phyloP scores from a whole-genome alignment of 2,797 vertebrate species.

The Hephaestus fuliginosus region DNA sequence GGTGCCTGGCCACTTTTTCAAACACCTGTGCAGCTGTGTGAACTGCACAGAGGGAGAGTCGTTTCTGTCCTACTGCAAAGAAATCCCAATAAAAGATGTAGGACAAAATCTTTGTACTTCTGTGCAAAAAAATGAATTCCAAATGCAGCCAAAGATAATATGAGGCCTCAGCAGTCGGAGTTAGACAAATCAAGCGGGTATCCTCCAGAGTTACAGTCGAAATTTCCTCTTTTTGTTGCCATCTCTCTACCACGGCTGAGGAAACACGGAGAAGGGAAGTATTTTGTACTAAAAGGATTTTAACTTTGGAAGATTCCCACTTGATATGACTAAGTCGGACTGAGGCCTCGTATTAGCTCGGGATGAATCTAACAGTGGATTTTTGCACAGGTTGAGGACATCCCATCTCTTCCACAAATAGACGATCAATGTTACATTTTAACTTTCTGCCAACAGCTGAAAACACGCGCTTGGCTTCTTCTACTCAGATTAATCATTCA shows the following conservation, averaged over 20 bases:
- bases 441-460: too few species aligned
- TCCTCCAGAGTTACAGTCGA: neutral
- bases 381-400: neutral
- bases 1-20: neutral
- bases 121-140: slow-evolving; percentile 8
- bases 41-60: neutral
- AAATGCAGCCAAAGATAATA: neutral
- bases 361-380: neutral
- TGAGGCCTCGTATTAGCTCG: neutral
- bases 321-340: neutral
- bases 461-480: too few species aligned
- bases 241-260: neutral
- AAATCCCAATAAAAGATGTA: neutral
- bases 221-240: neutral
- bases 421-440: too few species aligned
- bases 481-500: too few species aligned
- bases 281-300: neutral
- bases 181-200: neutral
- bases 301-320: neutral
- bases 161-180: neutral
- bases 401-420: neutral
- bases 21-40: slow-evolving; percentile 14
- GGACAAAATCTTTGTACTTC: neutral
- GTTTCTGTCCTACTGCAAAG: neutral
- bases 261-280: neutral